Evolutionary conservation across 2,797 vertebrate species (phyloP), one percentile per base, ranked within the genome.

Genomic region (Podarcis siculus): DNA sequence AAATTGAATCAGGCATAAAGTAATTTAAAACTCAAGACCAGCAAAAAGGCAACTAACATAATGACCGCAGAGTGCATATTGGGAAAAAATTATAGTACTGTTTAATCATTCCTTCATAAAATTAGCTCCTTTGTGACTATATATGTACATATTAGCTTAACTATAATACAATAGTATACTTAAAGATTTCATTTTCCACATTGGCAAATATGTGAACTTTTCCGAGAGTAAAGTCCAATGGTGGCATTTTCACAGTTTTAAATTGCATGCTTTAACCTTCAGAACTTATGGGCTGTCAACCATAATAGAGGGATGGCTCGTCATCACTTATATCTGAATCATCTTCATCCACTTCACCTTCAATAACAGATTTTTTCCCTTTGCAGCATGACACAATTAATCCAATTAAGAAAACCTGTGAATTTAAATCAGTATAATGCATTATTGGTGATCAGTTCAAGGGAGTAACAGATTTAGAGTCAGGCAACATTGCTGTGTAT

Each of bases 341-440:
- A 32, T 99, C 98, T 27, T 98, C 98, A 92, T 99, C 98, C 92
- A 98, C 98, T 95, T 98, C 98, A 86, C 98, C 98, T 96, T 99
- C 99, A 93, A 99, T 98, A 96, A 99, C 97, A 0, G 99, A 99
- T 94, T 98, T 99, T 97, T 99, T 99, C 89, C 98, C 98, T 97
- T 97, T 98, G 97, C 98, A 99, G 96, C 99, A 99, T 27, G 99
- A 99, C 87, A 99, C 98, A 91, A 97, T 94, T 95, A 99, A 96
- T 64, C 99, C 99, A 83, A 99, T 95, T 92, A 99, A 95, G 92
- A 99, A 99, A 37, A 98, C 97, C 99, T 99, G 94, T 30, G 94
- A 95, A 94, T 94, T 84, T 69, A 89, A 93, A 86, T 85, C 39
- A 79, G 64, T 30, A 32, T 25, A 91, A 49, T 27, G 9, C 64